phyloP scores from a whole-genome alignment of 2,113 vertebrate species.

The Labrus mixtus region DNA sequence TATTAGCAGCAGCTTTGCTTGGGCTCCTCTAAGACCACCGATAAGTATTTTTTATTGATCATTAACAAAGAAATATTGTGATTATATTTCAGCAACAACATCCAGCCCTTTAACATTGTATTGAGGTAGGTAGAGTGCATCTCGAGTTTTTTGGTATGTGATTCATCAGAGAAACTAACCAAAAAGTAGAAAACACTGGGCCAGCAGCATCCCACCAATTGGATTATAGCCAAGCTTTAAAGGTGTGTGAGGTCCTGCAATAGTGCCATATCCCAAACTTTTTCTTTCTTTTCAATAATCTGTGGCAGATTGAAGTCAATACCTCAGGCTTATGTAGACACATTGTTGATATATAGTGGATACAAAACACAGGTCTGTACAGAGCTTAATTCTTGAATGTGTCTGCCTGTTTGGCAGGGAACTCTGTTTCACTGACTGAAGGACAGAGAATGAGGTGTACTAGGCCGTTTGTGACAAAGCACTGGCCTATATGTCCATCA shows the following conservation, averaged over 20 bases:
- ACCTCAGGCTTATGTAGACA: neutral
- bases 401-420: constrained; percentile 12
- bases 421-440: constrained; percentile 8
- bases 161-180: neutral
- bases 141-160: neutral
- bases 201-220: neutral
- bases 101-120: neutral
- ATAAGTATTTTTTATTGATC: neutral
- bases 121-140: neutral
- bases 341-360: neutral
- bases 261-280: neutral
- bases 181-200: neutral
- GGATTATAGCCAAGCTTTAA: neutral
- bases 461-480: constrained; percentile 38
- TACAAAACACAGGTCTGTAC: constrained; percentile 1
- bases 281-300: neutral
- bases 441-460: constrained; percentile 23
- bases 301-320: neutral
- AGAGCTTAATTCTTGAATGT: constrained; percentile 7
- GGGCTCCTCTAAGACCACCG: neutral
- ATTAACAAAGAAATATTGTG: neutral
- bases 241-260: too few relatives aligned
- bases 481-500: constrained; percentile 45
- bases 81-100: neutral
- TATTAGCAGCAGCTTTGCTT: neutral